Base-by-base conservation (phyloP, 2,888 invertebrate species). In the Perdita meconis region DNA sequence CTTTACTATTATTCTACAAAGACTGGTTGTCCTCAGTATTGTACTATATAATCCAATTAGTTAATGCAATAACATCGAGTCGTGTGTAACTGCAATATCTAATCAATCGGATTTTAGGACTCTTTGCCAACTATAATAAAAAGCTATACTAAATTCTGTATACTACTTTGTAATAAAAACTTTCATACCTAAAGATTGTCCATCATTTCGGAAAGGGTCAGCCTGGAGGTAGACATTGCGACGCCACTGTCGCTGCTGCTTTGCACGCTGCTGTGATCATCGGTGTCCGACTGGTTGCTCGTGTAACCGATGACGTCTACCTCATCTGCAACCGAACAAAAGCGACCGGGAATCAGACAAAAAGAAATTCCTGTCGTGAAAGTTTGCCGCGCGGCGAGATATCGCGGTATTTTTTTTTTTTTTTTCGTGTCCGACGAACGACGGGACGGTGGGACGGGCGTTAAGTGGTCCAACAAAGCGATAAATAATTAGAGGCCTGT, bases 291-390 rank as follows among this genome's bases (percentile, higher is more conserved):
- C 93, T 96, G 96, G 94, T 96, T 96, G 92, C 96, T 96, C 92
- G 96, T 96, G 93, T 97, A 97, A 71, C 97, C 97, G 89, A 96
- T 96, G 90, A 97, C 96, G 93, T 97, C 97, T 89, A 97, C 96
- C 93, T 97, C 97, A 93, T 97, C 96, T 97, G 95, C 26, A 95
- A 93, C 42, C 16, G 40, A 47, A 13, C 47, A 34, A 73, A 51
- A 55, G 10, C 3, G 26, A 24, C 19, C 13, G n/a, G 34, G 19
- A n/a, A 0, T 36, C 16, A 1, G 2, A 1, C 36, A 26, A 66
- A 12, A 22, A 26, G 36, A 51, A 12, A n/a, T 47, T 19, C 22
- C 12, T 19, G 19, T 19, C 22, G 47, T 47, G 47, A 47, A 47
- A 47, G 47, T 47, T 47, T 10, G 47, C 47, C 47, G 22, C 47